These are phyloP conservation scores for Lonchura striata DNA, from an alignment of 2,113 vertebrate species.

Conservation along the genomic window DNA sequence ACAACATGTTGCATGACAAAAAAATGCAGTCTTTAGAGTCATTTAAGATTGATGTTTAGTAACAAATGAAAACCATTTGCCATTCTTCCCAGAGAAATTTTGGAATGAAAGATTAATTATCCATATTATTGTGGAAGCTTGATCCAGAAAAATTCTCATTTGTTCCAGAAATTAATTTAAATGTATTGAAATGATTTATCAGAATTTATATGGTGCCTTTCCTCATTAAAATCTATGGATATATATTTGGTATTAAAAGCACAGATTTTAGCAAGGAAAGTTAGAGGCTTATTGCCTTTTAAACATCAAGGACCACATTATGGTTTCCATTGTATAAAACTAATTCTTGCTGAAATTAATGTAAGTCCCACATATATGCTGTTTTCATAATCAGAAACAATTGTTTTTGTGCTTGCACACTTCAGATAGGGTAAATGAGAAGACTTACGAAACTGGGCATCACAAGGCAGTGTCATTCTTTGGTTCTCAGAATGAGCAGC, in stretches of 20 bases:
- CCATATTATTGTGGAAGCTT: conserved; percentile 54
- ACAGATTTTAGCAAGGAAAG: conserved; percentile 30
- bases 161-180: conserved; percentile 63
- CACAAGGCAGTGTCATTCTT: neutral
- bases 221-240: conserved; percentile 37
- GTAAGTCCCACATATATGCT: neutral
- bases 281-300: conserved; percentile 4
- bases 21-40: conserved; percentile 8
- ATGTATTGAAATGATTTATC: conserved; percentile 42
- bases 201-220: conserved; percentile 53
- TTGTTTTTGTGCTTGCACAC: neutral
- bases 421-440: neutral
- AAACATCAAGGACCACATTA: conserved; percentile 24
- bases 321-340: neutral
- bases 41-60: conserved; percentile 51
- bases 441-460: neutral
- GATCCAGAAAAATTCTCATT: conserved; percentile 51
- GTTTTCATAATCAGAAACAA: conserved; percentile 28
- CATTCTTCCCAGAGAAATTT: conserved; percentile 34
- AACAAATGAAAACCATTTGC: conserved; percentile 61
- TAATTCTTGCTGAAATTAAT: conserved; percentile 14
- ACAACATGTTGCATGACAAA: conserved; percentile 41
- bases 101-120: conserved; percentile 63
- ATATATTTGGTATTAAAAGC: conserved; percentile 37
- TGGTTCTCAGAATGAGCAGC: neutral